Conservation (phyloP, 64 coral and sea anemone genomes). For the Montipora cactus region DNA sequence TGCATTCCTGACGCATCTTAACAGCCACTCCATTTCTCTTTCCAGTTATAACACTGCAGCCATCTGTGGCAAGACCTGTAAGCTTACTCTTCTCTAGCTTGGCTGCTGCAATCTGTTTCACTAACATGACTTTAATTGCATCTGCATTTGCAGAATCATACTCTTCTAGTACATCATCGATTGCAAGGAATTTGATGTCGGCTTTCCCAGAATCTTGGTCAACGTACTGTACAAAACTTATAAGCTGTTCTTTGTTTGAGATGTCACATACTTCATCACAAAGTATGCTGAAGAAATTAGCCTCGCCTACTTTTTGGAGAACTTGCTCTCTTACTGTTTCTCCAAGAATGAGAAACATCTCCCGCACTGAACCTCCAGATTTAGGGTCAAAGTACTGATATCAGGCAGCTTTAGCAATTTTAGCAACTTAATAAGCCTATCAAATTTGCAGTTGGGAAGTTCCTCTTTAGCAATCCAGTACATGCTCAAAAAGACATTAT, state of each 20-base stretch:
- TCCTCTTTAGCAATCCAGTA: slow-evolving; percentile 6
- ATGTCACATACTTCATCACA: background rate
- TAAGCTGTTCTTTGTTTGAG: too few relatives aligned
- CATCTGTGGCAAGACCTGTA: background rate
- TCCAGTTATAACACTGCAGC: background rate
- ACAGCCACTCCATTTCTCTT: background rate
- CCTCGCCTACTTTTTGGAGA: background rate
- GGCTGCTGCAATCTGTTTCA: background rate
- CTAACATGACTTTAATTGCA: background rate
- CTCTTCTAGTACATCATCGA: background rate
- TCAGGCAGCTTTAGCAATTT: background rate
- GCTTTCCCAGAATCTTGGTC: background rate
- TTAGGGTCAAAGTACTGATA: background rate
- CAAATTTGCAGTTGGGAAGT: background rate
- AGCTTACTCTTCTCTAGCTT: background rate
- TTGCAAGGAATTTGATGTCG: background rate
- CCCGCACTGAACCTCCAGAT: background rate
- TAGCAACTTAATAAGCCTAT: background rate
- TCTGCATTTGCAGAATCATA: background rate
- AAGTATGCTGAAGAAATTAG: background rate
- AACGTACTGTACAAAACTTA: too few relatives aligned
- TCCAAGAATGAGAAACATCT: background rate
- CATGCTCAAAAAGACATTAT: background rate
- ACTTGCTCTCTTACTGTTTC: background rate
- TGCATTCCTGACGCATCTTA: too few relatives aligned